Base-by-base conservation (phyloP, 2,888 invertebrate genomes). In the Chironomus riparius region DNA sequence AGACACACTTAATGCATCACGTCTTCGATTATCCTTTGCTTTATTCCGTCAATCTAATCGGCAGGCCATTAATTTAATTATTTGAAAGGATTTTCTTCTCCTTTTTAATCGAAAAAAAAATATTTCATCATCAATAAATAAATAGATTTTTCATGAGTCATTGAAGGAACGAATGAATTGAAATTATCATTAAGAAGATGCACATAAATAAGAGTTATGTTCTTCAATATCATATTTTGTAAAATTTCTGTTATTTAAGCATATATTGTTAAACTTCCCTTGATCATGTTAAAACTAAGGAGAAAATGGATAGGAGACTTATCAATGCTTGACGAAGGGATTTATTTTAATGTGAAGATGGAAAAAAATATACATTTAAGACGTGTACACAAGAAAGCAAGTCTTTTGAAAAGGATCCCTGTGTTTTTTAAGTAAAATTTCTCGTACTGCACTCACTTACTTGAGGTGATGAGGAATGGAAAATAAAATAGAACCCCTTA, bases 1-100 rank as follows among this genome's bases (percentile, higher is more conserved):
- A 48, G 71, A 71, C 71, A 71, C 71, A 56, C 71, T 71, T 71
- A 71, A 71, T 71, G 71, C 71, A 71, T 71, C 71, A 71, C 71
- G 56, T 70, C 65, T 18, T 65, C 24, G 65, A 69, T 15, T 18
- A 15, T 22, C 21, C 7, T 10, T 61, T 22, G 24, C 65, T 65
- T 65, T 10, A 38, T 21, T 24, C 24, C 65, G 65, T 24, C 12
- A 21, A 70, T 70, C 70, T 71, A 71, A 71, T 71, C 71, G 50
- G 50, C n/a, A 24, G 50, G 61, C 71, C 71, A 71, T 71, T 71
- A 71, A 71, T 71, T 71, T 71, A 22, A 71, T 71, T 71, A 71
- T 18, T 71, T 38, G 38, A 38, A 38, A 38, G 38, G 38, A 38
- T 48, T 69, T 68, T 22, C 22, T 21, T 7, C 47, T n/a, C 5